phyloP scores from a whole-genome alignment of 1,140 invertebrate species.

The Tetranychus urticae region DNA sequence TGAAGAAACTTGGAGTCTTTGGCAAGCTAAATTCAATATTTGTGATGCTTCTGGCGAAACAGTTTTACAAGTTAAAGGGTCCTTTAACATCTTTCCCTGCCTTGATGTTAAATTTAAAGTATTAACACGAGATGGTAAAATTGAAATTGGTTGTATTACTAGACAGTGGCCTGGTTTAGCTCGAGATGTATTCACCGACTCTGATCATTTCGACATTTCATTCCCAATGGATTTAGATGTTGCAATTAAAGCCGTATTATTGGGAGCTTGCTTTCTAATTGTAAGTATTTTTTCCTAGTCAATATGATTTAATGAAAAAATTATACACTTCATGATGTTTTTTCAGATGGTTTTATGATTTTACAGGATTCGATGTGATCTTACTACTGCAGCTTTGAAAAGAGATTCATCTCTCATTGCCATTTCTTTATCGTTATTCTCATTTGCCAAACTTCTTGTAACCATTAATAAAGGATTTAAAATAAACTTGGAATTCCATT shows the following conservation, averaged over 20 bases:
- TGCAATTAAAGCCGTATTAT: constrained; percentile 47
- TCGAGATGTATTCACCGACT: constrained; percentile 42
- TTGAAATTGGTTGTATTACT: constrained; percentile 39
- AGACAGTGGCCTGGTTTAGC: constrained; percentile 46
- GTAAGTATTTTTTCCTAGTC: no score
- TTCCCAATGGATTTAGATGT: constrained; percentile 58
- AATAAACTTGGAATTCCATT: no score
- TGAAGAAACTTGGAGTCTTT: constrained; percentile 60
- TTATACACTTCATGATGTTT: no score
- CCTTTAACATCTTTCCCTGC: constrained; percentile 50
- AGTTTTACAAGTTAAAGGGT: constrained; percentile 56
- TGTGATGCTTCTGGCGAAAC: constrained; percentile 46
- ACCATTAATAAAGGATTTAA: no score
- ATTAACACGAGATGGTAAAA: neutral
- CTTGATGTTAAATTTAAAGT: constrained; percentile 47
- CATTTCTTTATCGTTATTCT: no score
- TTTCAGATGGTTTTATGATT: no score
- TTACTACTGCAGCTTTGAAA: no score
- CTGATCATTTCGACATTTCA: constrained; percentile 46
- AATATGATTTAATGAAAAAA: no score
- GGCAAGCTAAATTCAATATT: constrained; percentile 45
- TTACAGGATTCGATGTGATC: no score
- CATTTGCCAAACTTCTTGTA: no score
- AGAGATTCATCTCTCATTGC: no score
- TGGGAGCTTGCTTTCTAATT: constrained; percentile 33